These are phyloP conservation scores for Phoxinus dragarum DNA, from an alignment of 2,797 vertebrate species.

Conservation along the genomic window DNA sequence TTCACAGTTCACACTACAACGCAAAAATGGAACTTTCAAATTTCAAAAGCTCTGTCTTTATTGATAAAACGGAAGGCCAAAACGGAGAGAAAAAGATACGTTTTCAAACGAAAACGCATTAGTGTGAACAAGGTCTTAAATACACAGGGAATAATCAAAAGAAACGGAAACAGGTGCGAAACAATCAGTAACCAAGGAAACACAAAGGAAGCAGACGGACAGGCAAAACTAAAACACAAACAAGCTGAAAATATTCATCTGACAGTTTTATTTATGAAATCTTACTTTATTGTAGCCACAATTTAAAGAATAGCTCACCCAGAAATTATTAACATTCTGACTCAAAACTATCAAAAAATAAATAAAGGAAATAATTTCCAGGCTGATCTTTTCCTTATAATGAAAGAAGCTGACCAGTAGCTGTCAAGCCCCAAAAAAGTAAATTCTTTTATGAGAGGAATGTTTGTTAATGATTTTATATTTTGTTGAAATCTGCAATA, in stretches of 20 bases:
- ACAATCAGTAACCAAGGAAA: background rate
- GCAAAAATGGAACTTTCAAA: too few relatives aligned
- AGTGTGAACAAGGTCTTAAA: background rate
- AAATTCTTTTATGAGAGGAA: background rate
- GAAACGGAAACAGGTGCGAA: background rate
- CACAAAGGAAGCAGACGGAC: too few relatives aligned
- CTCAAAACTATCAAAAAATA: too few relatives aligned
- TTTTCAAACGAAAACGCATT: too few relatives aligned
- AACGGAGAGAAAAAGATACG: too few relatives aligned
- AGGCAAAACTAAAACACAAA: background rate
- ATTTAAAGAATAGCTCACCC: background rate
- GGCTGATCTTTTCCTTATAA: background rate
- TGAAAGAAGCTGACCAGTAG: background rate
- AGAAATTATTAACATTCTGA: background rate
- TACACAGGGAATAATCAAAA: background rate
- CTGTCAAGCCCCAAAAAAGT: background rate
- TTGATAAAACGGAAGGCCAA: too few relatives aligned
- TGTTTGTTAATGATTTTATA: constrained; percentile 13
- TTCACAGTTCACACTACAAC: too few relatives aligned
- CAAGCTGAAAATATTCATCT: background rate
- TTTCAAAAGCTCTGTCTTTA: too few relatives aligned
- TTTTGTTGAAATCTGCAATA: constrained; percentile 8
- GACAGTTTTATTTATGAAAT: background rate
- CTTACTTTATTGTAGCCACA: too few relatives aligned
- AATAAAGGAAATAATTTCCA: background rate